Base-by-base conservation (phyloP, 1,140 invertebrate genomes). In the Euglossa dilemma region DNA sequence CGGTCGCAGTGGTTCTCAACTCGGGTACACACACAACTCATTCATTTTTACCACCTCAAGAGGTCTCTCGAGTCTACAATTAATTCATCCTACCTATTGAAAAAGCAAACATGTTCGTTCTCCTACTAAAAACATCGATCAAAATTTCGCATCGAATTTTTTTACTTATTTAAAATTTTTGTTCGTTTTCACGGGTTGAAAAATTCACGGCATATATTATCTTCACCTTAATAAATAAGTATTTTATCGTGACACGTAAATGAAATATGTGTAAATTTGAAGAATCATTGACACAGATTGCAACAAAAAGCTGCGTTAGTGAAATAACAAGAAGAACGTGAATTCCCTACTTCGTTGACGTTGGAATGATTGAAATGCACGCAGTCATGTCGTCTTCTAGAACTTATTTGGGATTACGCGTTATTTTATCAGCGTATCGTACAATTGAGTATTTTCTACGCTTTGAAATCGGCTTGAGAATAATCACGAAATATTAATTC, bases 1-100 rank as follows among this genome's bases (percentile, higher is more conserved):
- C 71, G 52, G 20, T 3, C 3, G 18, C 71, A 81, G 61, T 66
- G 79, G 61, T 75, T 74, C 79, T 75, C 57, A 66, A 47, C 54
- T 7, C 14, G n/a, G 12, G 16, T 25, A 45, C 8, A 36, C 0
- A 20, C 23, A 36, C 54, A 57, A 50, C n/a, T 20, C 5, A 11
- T 23, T 14, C 20, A 43, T 36, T 16, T 36, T 16, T 36, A 56
- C 23, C 14, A 36, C 25, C n/a, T 66, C 12, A 20, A 69, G 14
- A 47, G 12, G 28, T 66, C 14, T 45, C 23, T 45, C 7, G 18
- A 54, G 16, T 23, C 5, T 36, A 36, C 20, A 28, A 23, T 54
- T 23, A 28, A 52, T 71, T 28, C 54, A 52, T 23, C 9, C 25
- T 11, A 52, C 20, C 20, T 11, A 71, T 54, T 36, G 36, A 36